Conservation (phyloP, 1,140 invertebrate species). For the Drosophila malerkotliana region DNA sequence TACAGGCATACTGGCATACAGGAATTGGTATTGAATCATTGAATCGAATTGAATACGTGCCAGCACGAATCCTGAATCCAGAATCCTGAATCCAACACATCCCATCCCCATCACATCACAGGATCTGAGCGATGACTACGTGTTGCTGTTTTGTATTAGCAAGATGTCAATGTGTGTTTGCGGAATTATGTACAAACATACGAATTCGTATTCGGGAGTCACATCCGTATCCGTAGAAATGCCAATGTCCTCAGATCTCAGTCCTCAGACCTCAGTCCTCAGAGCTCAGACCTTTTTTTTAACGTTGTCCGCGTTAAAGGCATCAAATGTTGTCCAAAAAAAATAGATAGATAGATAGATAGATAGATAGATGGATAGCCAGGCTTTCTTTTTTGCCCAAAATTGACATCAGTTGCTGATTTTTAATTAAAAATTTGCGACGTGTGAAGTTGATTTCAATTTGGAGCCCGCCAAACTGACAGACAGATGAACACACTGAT, state of each 20-base stretch:
- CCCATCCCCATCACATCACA: neutral
- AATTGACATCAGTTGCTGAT: constrained; percentile 80
- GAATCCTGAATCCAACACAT: neutral
- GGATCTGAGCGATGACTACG: constrained; percentile 18
- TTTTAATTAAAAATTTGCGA: constrained; percentile 83
- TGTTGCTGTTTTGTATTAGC: constrained; percentile 69
- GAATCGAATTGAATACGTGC: constrained; percentile 82
- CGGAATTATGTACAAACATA: constrained; percentile 65
- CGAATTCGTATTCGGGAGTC: constrained; percentile 3
- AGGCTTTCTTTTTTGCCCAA: constrained; percentile 5
- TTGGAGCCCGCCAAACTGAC: constrained; percentile 43
- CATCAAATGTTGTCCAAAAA: constrained; percentile 75
- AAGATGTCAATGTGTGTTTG: constrained; percentile 72
- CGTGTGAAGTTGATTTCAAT: constrained; percentile 82
- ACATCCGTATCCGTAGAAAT: constrained; percentile 23
- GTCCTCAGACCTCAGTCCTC: neutral
- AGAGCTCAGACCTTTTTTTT: neutral
- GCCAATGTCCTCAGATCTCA: neutral
- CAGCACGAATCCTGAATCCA: constrained; percentile 45
- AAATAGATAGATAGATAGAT: neutral
- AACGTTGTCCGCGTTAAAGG: constrained; percentile 47
- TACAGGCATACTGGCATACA: neutral
- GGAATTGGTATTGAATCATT: constrained; percentile 69
- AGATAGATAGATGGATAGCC: neutral
- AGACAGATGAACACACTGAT: constrained; percentile 45